Evolutionary conservation across 2,113 vertebrate species (phyloP), one percentile per base, ranked within the genome.

Genomic region (Campylorhamphus procurvoides): DNA sequence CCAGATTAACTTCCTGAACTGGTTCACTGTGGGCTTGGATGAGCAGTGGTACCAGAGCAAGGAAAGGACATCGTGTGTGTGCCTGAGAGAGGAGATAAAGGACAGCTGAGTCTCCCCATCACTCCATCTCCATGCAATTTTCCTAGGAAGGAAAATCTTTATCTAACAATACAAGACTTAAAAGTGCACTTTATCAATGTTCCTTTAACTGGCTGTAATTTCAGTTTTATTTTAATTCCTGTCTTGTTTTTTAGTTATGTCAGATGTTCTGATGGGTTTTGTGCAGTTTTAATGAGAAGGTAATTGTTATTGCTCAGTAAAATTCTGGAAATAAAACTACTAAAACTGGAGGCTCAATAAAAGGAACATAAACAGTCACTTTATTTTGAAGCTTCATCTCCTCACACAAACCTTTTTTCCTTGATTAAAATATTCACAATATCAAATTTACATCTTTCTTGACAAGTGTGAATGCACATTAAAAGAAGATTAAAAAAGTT

Each of bases 331-430:
- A 60, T 56, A 68, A 67, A 63, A 47, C 66, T 59, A 6, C 55
- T 76, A 56, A 67, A 91, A 73, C 39, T 31, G 31, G 53, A 85
- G 44, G 35, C 74, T 85, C 67, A 44, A 79, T 85, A 64, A 94
- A 72, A 87, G 40, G 19, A 90, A 28, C 46, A 58, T 72, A 79
- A 95, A 60, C 25, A 87, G 25, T 64, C 24, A 78, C 63, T 88
- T 95, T 88, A 50, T 69, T 60, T 33, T 29, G 28, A 76, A 95
- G 37, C 46, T 80, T 90, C 55, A 60, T 88, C 40, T 93, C 47
- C 25, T 73, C 55, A n/a, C 40, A 76, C 47, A 75, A 85, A 18
- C 75, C 4, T 42, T 64, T 89, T 53, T 64, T 39, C 1, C 67
- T 92, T 83, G 31, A 85, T 79, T 64, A 83, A 93, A 83, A 58